Percentiles rank a stretch among this genome's conserved stretches.
Evolutionary conservation across 1,140 invertebrate species (phyloP).

Genomic region (Alviniconcha marisindica): DNA sequence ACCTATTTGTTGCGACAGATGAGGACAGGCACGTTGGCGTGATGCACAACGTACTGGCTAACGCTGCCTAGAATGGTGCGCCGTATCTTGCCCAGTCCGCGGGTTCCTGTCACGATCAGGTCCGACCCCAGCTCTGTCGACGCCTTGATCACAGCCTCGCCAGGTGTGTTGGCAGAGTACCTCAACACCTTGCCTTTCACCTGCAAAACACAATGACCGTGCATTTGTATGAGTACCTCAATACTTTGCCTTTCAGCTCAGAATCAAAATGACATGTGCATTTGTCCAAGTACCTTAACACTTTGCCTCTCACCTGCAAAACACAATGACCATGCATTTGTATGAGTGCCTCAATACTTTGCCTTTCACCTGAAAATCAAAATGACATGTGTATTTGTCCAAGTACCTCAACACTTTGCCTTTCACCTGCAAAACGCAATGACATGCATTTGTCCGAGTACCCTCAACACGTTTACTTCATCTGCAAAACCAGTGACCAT

Average conservation of each 20-base stretch:
- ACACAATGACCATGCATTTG: too few relatives aligned
- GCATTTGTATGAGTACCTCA: too few relatives aligned
- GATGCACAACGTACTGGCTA: constrained; percentile 45
- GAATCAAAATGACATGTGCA: too few relatives aligned
- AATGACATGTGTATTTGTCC: too few relatives aligned
- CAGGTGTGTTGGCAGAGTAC: constrained; percentile 18
- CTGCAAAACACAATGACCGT: too few relatives aligned
- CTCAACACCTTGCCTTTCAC: constrained; percentile 8
- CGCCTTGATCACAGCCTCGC: constrained; percentile 32
- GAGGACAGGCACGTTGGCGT: constrained; percentile 43
- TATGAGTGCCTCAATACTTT: too few relatives aligned
- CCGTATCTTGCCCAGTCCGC: constrained; percentile 39
- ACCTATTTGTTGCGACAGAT: constrained; percentile 42
- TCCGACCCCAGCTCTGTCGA: constrained; percentile 7
- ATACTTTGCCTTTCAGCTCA: too few relatives aligned
- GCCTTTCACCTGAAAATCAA: too few relatives aligned
- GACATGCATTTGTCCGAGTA: too few relatives aligned
- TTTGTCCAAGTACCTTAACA: not conserved
- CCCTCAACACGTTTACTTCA: too few relatives aligned
- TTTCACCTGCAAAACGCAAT: constrained; percentile 20
- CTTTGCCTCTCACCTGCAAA: constrained; percentile 23
- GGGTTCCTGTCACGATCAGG: constrained; percentile 41
- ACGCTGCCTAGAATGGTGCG: constrained; percentile 42
- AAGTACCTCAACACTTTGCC: constrained; percentile 17
- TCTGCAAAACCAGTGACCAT: too few relatives aligned